Evolutionary conservation across 1,140 invertebrate species (phyloP).

Genomic region (Diorhabda carinulata): DNA sequence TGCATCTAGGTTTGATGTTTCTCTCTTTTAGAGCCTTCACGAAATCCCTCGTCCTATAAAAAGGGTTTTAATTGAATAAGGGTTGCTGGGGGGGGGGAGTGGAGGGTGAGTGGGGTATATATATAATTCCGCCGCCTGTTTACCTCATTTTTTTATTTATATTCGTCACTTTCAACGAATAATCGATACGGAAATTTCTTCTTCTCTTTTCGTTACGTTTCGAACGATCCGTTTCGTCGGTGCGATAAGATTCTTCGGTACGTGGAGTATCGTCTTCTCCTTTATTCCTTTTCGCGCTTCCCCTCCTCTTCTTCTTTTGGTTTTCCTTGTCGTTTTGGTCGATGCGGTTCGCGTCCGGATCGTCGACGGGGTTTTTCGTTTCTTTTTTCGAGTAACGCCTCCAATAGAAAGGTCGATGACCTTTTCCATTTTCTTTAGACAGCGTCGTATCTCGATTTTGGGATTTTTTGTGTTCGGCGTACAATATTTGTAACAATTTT

Average conservation of each 20-base stretch:
- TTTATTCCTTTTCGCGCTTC: constrained; percentile 30
- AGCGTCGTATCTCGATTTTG: no score
- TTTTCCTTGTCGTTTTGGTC: no score
- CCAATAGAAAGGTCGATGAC: background rate
- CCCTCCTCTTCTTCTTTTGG: constrained; percentile 34
- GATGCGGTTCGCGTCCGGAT: constrained; percentile 40
- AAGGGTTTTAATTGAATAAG: no score
- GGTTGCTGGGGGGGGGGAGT: no score
- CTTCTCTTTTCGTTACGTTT: constrained; percentile 24
- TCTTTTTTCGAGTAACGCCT: constrained; percentile 23
- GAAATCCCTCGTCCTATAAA: constrained; percentile 57
- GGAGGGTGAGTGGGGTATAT: no score
- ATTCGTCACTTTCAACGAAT: constrained; percentile 59
- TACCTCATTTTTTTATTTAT: constrained; percentile 53
- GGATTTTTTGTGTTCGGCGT: no score
- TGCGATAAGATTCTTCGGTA: no score
- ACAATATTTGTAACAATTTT: background rate
- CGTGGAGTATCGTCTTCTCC: no score
- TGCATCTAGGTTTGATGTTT: constrained; percentile 61
- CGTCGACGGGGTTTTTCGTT: constrained; percentile 46
- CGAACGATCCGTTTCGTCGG: constrained; percentile 15
- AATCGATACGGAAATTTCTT: constrained; percentile 46
- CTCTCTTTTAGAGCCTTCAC: constrained; percentile 60
- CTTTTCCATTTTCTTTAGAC: no score
- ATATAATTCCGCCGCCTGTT: background rate